A percentile compares a stretch with the other conserved stretches of the same genome.
Conservation (phyloP, 2,797 vertebrate genomes). For the Acanthopagrus latus region DNA sequence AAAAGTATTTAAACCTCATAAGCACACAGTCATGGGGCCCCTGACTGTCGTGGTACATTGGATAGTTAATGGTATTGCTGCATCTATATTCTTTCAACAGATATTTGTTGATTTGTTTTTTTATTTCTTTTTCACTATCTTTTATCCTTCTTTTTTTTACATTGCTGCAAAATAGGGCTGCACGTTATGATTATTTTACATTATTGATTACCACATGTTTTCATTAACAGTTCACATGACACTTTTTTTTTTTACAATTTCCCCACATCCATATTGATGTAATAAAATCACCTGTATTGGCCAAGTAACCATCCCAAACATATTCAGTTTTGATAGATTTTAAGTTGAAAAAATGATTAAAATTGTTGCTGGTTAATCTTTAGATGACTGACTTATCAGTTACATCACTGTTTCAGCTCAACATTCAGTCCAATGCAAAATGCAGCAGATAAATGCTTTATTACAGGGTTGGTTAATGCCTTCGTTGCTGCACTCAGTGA, state of each 20-base stretch:
- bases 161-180: not conserved
- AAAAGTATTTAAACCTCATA: not conserved
- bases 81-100: not conserved
- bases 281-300: not conserved
- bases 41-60: not conserved
- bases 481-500: conserved; percentile 28
- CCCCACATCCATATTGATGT: not conserved
- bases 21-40: not conserved
- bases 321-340: not conserved
- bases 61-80: not conserved
- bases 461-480: conserved; percentile 26
- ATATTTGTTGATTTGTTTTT: not conserved
- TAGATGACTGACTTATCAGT: not conserved
- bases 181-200: not conserved
- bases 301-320: not conserved
- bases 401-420: not conserved
- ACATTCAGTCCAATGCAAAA: conserved; percentile 8
- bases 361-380: not conserved
- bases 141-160: not conserved
- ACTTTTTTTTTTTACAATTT: not conserved
- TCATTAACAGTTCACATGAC: not conserved
- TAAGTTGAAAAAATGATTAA: not conserved
- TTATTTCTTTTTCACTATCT: not conserved
- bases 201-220: no score
- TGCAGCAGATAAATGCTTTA: conserved; percentile 9